Conservation (phyloP, 2,797 vertebrate species). For the Benthosema pterotum region DNA sequence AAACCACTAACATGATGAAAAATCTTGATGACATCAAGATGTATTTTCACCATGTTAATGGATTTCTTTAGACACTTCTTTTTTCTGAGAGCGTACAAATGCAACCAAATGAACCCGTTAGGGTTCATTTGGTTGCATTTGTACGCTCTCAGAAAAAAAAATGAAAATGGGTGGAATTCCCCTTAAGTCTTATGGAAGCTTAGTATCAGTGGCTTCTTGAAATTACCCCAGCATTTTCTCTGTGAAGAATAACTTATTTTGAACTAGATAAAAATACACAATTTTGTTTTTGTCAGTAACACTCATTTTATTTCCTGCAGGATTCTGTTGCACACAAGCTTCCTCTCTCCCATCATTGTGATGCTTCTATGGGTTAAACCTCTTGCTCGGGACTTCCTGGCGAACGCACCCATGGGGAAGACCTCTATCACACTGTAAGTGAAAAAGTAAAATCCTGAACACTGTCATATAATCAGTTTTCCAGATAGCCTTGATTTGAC, state of each 20-base stretch:
- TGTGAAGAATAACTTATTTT: background rate
- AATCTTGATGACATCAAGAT: no score
- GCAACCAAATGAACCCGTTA: no score
- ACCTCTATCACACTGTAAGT: conserved; percentile 86
- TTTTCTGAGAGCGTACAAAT: no score
- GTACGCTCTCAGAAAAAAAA: no score
- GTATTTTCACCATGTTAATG: no score
- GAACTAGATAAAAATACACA: background rate
- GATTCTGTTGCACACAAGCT: conserved; percentile 88
- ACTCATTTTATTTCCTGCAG: conserved; percentile 60
- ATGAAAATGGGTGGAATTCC: no score
- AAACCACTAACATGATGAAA: no score
- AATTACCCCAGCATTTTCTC: background rate
- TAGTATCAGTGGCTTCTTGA: no score
- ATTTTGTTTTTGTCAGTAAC: background rate
- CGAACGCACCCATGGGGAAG: conserved; percentile 85
- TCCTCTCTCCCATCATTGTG: conserved; percentile 88
- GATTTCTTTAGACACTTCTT: no score
- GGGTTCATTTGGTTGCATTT: no score
- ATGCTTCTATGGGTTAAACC: conserved; percentile 92
- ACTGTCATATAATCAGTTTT: background rate
- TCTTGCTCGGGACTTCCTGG: conserved; percentile 89
- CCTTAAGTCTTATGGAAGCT: no score
- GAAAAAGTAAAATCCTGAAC: background rate
- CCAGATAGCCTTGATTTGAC: background rate